Evolutionary conservation across 2,113 vertebrate genomes (phyloP).

Genomic region (Ammodramus savannarum): DNA sequence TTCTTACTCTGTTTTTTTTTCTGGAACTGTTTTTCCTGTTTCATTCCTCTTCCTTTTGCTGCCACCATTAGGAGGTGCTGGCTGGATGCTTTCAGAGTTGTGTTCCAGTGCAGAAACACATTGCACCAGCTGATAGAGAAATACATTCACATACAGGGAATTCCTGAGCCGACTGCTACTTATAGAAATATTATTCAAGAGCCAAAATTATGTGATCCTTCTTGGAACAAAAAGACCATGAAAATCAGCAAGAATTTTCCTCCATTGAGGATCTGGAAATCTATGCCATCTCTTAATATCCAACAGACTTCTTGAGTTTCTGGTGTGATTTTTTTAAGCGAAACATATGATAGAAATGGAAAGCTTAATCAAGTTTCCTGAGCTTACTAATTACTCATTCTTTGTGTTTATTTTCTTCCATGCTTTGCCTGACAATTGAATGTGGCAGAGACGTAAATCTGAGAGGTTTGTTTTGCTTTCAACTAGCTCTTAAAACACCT

Average conservation of each 20-base stretch:
- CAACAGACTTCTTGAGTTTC: neutral
- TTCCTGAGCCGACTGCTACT: neutral
- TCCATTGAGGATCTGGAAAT: slow-evolving; percentile 1
- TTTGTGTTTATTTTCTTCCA: neutral
- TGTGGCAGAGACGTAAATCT: neutral
- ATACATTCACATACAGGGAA: neutral
- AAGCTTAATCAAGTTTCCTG: slow-evolving; percentile 32
- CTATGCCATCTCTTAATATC: slow-evolving; percentile 16
- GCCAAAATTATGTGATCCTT: slow-evolving; percentile 29
- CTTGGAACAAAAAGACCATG: slow-evolving; percentile 23
- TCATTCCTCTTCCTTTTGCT: neutral
- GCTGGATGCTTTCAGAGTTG: neutral
- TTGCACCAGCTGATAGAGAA: neutral
- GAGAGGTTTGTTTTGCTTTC: neutral
- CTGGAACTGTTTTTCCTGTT: neutral
- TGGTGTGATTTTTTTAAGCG: neutral
- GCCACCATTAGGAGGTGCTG: slow-evolving; percentile 13
- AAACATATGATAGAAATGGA: slow-evolving; percentile 32
- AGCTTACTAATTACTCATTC: slow-evolving; percentile 28
- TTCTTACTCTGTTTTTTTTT: neutral
- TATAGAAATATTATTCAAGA: slow-evolving; percentile 21
- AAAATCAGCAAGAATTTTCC: slow-evolving; percentile 32
- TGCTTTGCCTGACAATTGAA: slow-evolving; percentile 10
- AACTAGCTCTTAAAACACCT: neutral
- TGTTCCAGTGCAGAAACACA: neutral